phyloP scores from a whole-genome alignment of 2,888 invertebrate genomes.

The Ceramica pisi region DNA sequence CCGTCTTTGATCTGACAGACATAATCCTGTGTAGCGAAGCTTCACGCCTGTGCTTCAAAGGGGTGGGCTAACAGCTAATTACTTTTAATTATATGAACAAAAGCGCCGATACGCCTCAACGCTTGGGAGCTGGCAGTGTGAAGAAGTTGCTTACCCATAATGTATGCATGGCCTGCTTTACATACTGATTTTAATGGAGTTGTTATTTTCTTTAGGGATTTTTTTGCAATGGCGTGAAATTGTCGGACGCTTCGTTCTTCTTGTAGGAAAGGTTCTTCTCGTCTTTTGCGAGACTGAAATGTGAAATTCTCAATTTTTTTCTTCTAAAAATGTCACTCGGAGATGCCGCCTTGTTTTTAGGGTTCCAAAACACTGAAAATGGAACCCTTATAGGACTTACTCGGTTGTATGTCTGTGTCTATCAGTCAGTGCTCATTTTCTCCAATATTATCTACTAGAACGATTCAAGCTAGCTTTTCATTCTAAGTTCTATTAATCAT shows the following conservation, averaged over 20 bases:
- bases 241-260: neutral
- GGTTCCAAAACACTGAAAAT: too few species aligned
- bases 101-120: conserved; percentile 37
- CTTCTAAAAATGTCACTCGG: neutral
- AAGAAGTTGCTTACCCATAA: conserved; percentile 25
- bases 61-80: conserved; percentile 44
- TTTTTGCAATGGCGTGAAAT: neutral
- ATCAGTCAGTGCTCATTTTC: too few species aligned
- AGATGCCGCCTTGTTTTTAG: too few species aligned
- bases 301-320: neutral
- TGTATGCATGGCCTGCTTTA: conserved; percentile 35
- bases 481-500: neutral
- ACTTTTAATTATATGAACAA: conserved; percentile 51
- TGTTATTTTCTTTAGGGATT: neutral
- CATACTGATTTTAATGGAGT: conserved; percentile 21
- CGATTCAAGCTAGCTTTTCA: neutral
- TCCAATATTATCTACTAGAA: too few species aligned
- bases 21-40: conserved; percentile 24
- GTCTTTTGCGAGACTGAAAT: neutral
- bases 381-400: too few species aligned
- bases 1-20: conserved; percentile 45
- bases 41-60: conserved; percentile 33
- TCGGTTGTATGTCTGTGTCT: too few species aligned
- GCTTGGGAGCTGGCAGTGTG: conserved; percentile 28
- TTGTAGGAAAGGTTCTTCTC: neutral